Conservation (phyloP, 1,140 invertebrate genomes). For the Leptinotarsa undecemlineata region DNA sequence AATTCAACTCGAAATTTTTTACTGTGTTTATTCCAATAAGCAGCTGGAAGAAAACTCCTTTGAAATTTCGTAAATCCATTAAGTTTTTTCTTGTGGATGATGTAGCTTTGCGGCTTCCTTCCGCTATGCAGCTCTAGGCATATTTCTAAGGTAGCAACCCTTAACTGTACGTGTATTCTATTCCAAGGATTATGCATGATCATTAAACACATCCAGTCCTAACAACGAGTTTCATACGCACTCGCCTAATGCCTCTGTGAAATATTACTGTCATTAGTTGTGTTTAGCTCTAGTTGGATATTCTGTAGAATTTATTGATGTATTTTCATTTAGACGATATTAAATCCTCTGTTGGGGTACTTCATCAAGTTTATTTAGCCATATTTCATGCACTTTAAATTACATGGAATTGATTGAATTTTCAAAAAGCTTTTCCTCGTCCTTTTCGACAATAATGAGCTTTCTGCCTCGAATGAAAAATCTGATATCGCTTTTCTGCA, state of each 20-base stretch:
- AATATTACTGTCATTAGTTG: constrained; percentile 3
- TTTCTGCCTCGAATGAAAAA: not conserved
- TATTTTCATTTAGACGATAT: constrained; percentile 4
- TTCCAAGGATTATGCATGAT: not conserved
- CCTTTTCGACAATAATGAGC: not conserved
- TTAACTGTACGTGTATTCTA: not conserved
- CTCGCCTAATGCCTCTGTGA: not conserved
- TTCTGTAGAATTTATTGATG: not conserved
- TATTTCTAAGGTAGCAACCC: constrained; percentile 2
- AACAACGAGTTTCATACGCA: constrained; percentile 2
- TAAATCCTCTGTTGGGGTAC: not conserved
- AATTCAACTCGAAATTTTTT: too few species aligned
- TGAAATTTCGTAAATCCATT: too few species aligned
- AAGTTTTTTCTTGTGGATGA: too few species aligned
- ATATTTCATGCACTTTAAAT: not conserved
- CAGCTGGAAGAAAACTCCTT: too few species aligned
- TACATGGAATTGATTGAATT: constrained; percentile 8
- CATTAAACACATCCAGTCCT: not conserved
- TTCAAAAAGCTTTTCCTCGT: not conserved
- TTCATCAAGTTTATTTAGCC: constrained; percentile 1
- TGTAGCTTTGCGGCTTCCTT: not conserved
- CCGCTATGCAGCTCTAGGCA: not conserved
- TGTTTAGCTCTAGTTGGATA: constrained; percentile 7
- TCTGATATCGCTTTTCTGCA: too few species aligned
- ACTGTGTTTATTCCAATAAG: too few species aligned